phyloP scores from a whole-genome alignment of 2,113 vertebrate species.

The Chauna torquata region DNA sequence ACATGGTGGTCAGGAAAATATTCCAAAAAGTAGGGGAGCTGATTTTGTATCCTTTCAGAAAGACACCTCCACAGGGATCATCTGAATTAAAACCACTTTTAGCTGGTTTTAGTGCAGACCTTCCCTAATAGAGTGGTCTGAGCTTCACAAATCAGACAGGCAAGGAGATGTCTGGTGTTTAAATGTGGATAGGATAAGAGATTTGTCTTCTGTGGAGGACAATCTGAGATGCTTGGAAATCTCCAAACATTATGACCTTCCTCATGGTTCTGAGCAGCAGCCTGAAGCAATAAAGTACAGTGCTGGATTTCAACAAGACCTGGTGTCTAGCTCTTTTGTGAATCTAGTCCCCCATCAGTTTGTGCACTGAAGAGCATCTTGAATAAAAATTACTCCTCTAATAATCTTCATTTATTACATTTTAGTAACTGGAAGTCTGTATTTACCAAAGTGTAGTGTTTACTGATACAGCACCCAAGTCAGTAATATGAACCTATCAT shows the following conservation, averaged over 20 bases:
- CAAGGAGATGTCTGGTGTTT: background rate
- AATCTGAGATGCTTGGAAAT: background rate
- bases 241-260: background rate
- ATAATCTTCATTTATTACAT: background rate
- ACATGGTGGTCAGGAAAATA: background rate
- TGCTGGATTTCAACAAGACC: background rate
- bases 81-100: background rate
- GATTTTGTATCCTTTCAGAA: background rate
- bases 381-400: background rate
- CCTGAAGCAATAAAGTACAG: background rate
- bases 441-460: background rate
- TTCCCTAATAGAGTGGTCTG: background rate
- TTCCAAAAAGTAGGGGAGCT: background rate
- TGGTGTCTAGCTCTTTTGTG: background rate
- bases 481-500: background rate
- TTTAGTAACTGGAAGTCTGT: background rate
- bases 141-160: background rate
- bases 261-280: background rate
- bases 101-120: background rate
- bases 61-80: background rate
- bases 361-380: background rate
- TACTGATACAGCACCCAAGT: background rate
- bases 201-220: fast-evolving
- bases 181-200: background rate
- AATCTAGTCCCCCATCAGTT: background rate